A percentile compares a stretch with the other conserved stretches of the same genome.
Evolutionary conservation across 2,797 vertebrate genomes (phyloP).

Genomic region (Threskiornis aethiopicus): DNA sequence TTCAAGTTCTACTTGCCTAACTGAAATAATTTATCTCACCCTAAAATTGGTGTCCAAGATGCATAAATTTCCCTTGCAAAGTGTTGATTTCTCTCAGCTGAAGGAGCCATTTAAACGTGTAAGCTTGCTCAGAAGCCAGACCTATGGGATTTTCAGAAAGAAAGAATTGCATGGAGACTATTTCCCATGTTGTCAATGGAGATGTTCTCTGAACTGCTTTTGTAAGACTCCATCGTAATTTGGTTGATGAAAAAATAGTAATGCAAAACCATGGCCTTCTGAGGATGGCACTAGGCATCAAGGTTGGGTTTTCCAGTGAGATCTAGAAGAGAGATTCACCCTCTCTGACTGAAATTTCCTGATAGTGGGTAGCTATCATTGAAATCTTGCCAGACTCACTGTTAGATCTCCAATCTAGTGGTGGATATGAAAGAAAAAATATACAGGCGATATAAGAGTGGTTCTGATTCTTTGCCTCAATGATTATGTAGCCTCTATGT

Average conservation of each 20-base stretch:
- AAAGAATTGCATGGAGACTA: background rate
- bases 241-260: background rate
- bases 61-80: background rate
- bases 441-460: background rate
- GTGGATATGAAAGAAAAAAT: background rate
- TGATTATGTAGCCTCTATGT: background rate
- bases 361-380: background rate
- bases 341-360: background rate
- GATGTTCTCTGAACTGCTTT: background rate
- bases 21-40: background rate
- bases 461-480: background rate
- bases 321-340: background rate
- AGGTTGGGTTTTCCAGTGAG: background rate
- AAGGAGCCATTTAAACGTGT: background rate
- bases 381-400: background rate
- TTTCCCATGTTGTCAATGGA: background rate
- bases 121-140: background rate
- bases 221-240: background rate
- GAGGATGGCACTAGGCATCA: too few relatives aligned
- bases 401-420: background rate
- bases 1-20: background rate
- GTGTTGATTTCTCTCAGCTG: background rate
- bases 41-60: background rate
- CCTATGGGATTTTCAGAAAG: background rate
- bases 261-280: background rate